Base-by-base conservation (phyloP, 1,140 invertebrate species). In the Luehdorfia chinensis region DNA sequence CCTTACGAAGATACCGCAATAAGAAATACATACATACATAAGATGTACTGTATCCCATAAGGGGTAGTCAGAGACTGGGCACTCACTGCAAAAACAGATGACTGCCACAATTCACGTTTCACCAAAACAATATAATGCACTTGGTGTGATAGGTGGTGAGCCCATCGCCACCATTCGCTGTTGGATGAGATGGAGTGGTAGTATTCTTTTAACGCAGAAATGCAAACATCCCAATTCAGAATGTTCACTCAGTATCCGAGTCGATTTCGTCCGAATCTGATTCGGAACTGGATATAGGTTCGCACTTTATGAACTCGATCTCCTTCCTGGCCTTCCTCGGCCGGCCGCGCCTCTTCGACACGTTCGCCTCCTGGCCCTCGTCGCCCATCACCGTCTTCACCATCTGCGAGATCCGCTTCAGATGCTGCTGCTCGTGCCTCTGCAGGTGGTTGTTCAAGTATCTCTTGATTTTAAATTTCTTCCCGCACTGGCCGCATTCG, bases 221-320 rank as follows among this genome's bases (percentile, higher is more conserved):
- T n/a, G n/a, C n/a, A n/a, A n/a, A n/a, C n/a, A n/a, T n/a, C n/a
- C n/a, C n/a, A n/a, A n/a, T n/a, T n/a, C n/a, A n/a, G n/a, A n/a
- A n/a, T n/a, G n/a, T 30, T 50, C 15, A 59, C 4, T 50, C 54
- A 7, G 41, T 50, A 4, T 69, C 66, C 0, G 51, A 54, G 9
- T 66, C 60, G 1, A 5, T 67, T 1, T 56, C 68, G 0, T 72
- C 71, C 0, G 70, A 63, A 1, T 75, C 70, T 0, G 72, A 66
- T 5, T 54, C 51, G 0, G 56, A 55, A 11, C 62, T 71, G 4
- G 69, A 72, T 0, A 83, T 66, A 0, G 78, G 81, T 32, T 85
- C 81, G 36, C 81, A 85, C 46, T 85, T 85, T 3, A 83, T 83
- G 39, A 85, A 85, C 59, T 85, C 81, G 3, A 83, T 78, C 43